Evolutionary conservation across 2,888 invertebrate genomes (phyloP), one percentile per base, ranked within the genome.

Genomic region (Eledone cirrhosa): DNA sequence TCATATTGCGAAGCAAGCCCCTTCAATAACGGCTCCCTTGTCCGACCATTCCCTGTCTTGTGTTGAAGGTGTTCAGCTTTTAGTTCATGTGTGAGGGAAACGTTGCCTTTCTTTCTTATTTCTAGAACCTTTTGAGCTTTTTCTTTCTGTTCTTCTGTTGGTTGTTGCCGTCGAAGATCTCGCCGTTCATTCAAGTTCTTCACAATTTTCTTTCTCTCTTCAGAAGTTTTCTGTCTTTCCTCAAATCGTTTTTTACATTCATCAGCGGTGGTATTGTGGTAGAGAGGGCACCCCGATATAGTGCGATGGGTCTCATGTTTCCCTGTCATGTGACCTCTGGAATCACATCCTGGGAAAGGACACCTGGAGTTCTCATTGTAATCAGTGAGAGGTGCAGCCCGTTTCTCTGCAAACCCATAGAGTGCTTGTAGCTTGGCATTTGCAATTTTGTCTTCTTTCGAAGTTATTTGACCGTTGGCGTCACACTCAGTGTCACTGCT

Each of bases 271-370:
- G 94, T 94, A 91, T 97, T 97, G 91, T 98, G 98, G 92, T 95
- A 98, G 78, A 94, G 89, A 1, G 98, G 98, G 88, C 98, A 98
- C 31, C 96, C 96, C 90, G 97, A 96, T 81, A 95, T 93, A 1
- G 97, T 95, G 90, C 97, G 96, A 91, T 98, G 98, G n/a, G 86
- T 86, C 63, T 94, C 93, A 81, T 94, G 93, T 87, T 94, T 93
- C 19, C 97, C 97, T 81, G 95, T 95, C 11, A 97, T 92, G 92
- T 97, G 97, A 76, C 97, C 97, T 2, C 93, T 92, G 1, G 97
- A 97, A 89, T 97, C 95, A 78, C 95, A 98, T 11, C 92, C 95
- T 78, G 96, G 94, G 16, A 97, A 93, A 0, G 97, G 97, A 90
- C 97, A 88, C 77, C 86, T 86, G 8, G 86, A 84, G 79, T 86